A percentile compares a stretch with the other conserved stretches of the same genome.
Conservation (phyloP, 2,797 vertebrate species). For the Cephalopachus bancanus region DNA sequence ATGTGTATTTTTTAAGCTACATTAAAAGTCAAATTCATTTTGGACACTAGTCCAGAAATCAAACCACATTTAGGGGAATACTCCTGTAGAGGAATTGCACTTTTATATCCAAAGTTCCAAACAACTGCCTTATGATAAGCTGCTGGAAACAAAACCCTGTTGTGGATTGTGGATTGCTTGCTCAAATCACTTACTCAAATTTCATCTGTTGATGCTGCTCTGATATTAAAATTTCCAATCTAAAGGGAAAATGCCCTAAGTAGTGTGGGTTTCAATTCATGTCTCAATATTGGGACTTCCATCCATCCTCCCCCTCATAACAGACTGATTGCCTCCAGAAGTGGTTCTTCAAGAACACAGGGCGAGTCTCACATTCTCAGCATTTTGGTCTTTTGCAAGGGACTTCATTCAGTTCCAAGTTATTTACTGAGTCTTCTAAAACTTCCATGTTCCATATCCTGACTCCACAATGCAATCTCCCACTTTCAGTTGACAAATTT, state of each 20-base stretch:
- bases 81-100: not conserved
- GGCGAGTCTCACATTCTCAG: not conserved
- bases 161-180: not conserved
- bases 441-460: not conserved
- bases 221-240: conserved; percentile 57
- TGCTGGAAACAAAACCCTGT: conserved; percentile 45
- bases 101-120: conserved; percentile 56
- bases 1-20: not conserved
- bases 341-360: not conserved
- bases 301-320: conserved; percentile 53
- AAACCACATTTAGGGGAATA: not conserved
- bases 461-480: not conserved
- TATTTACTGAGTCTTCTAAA: not conserved
- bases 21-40: conserved; percentile 30
- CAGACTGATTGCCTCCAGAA: conserved; percentile 60
- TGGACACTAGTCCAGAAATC: not conserved
- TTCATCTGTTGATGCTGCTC: conserved; percentile 55
- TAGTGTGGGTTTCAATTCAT: conserved; percentile 11
- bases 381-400: not conserved
- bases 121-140: not conserved
- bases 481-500: not conserved
- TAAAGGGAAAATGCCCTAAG: conserved; percentile 49
- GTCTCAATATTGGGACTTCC: conserved; percentile 57
- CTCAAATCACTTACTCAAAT: conserved; percentile 61
- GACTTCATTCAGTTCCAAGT: not conserved